Base-by-base conservation (phyloP, 2,113 vertebrate genomes). In the Urocynchramus pylzowi region DNA sequence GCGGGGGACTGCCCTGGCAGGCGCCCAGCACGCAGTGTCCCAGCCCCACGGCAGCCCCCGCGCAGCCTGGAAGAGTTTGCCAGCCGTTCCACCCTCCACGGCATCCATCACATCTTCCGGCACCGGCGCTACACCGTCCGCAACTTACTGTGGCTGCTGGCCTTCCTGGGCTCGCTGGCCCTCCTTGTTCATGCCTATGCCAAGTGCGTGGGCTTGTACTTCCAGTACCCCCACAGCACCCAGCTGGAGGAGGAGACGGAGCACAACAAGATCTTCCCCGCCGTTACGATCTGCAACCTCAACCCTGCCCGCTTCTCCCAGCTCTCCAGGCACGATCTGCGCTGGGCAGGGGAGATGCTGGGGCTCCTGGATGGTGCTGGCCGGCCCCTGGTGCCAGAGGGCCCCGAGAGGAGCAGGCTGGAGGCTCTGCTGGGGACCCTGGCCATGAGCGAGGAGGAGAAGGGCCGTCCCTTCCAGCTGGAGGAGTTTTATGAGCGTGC, bases 201-300 rank as follows among this genome's bases (percentile, higher is more conserved):
- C 44, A 89, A 91, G 33, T 93, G 88, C 0, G 39, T 98, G 84
- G 50, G 33, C 13, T 92, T 94, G 64, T 98, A 98, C 95, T 93
- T 98, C 50, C 89, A 97, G 71, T 98, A 97, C 42, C 94, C 96
- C 27, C 97, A 98, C 78, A 87, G 37, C 94, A 97, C 97, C 18
- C 96, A 93, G 53, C 73, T 98, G 83, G 95, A 98, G 52, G 97
- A 98, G 90, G 87, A 90, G 31, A 23, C 22, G 0, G 50, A 13
- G 1, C 35, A 3, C 16, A 83, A 92, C 88, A 95, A 96, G 93
- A 65, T 24, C 44, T 98, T 98, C 87, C 96, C 98, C 0, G 95
- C 97, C 1, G 4, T 98, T 53, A 98, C 97, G 0, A 57, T 98
- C 84, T 98, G 97, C 92, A 98, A 98, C 93, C 27, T 98, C 80